Base-by-base conservation (phyloP, 2,797 vertebrate genomes). In the Pipistrellus nathusii region DNA sequence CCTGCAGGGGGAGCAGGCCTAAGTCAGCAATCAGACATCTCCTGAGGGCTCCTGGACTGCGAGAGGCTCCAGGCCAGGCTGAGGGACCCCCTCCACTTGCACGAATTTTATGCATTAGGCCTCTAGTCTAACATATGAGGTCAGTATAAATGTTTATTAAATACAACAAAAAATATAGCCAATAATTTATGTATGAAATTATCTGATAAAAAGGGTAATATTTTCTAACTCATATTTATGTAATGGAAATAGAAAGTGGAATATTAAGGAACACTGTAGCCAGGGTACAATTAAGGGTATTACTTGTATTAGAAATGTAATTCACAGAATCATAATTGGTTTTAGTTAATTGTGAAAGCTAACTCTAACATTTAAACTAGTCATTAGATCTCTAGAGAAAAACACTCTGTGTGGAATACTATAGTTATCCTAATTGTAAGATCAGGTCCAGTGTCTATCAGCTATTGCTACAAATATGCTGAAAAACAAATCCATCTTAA, bases 191-290 rank as follows among this genome's bases (percentile, higher is more conserved):
- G 4, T 69, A 32, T 86, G 51, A 76, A 73, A 53, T 62, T 93
- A 81, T 90, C 23, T 57, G 23, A 57, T 82, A 62, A 44, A 81
- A 85, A 6, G 3, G 25, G 30, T 90, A 66, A 81, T 7, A 64
- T 90, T 93, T 86, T 71, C n/a, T 77, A 82, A 83, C 27, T 83
- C 57, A 35, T n/a, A 77, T 77, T 90, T 90, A n/a, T 66, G 20
- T 55, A 86, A 83, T 72, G n/a, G n/a, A 66, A 15, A 10, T 48
- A 46, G 41, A 77, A 25, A 23, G 4, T 30, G 64, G 57, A 88
- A 57, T 62, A 82, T 76, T 73, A 82, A 76, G 41, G 68, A 81
- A 93, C 32, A 71, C 25, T 83, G 41, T 46, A 64, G 11, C 53
- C 12, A 27, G 38, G 76, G 23, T 81, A 46, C 68, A 88, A 66